Conservation (phyloP, 2,113 vertebrate species). For the Sapajus apella region DNA sequence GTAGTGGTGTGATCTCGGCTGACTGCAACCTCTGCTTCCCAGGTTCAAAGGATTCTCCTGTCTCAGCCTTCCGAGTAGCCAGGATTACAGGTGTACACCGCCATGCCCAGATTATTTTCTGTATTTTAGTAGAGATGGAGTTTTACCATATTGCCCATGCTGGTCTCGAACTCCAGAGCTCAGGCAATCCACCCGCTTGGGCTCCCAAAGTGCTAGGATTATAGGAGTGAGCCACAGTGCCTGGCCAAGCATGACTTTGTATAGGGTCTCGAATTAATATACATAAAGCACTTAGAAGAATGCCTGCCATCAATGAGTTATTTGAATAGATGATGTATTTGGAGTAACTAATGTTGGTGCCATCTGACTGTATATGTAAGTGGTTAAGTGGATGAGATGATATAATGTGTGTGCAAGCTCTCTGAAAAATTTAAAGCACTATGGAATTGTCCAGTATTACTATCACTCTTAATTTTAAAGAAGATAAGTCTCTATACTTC, state of each 20-base stretch:
- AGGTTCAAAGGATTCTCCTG: not conserved
- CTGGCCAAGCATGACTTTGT: not conserved
- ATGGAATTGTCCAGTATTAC: not conserved
- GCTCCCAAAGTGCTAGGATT: not conserved
- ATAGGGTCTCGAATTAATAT: slow-evolving; percentile 35
- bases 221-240: not conserved
- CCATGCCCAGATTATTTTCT: not conserved
- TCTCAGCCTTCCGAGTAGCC: not conserved
- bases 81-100: not conserved
- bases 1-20: not conserved
- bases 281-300: slow-evolving; percentile 15
- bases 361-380: slow-evolving; percentile 50
- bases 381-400: slow-evolving; percentile 27
- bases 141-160: not conserved
- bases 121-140: not conserved
- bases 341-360: slow-evolving; percentile 28
- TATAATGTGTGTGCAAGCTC: not conserved
- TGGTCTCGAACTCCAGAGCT: not conserved
- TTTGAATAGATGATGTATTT: slow-evolving; percentile 53
- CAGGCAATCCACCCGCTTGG: not conserved
- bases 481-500: slow-evolving; percentile 29
- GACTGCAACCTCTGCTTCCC: not conserved
- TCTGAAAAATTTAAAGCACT: slow-evolving; percentile 32
- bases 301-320: slow-evolving; percentile 28
- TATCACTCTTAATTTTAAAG: slow-evolving; percentile 48